Evolutionary conservation across 92 coral and sea anemone genomes (phyloP).

Genomic region (Pocillopora grandis): DNA sequence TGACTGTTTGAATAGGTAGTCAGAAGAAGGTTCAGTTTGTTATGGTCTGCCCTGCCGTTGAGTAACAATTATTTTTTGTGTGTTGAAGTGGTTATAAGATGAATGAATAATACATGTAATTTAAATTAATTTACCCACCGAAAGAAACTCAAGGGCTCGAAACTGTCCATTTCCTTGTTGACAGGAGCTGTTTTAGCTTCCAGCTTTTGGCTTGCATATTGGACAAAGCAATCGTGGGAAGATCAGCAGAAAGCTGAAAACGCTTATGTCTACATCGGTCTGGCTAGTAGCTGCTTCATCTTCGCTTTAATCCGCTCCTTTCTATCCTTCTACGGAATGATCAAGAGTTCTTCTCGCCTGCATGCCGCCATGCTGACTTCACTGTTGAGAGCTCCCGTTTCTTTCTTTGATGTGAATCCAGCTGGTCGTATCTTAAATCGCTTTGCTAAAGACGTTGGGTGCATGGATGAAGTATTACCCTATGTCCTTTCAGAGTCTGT

Average conservation of each 20-base stretch:
- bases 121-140: too few relatives aligned
- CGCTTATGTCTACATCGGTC: neutral
- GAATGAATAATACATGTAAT: too few relatives aligned
- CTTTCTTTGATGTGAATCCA: conserved; percentile 21
- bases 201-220: conserved; percentile 39
- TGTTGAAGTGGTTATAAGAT: too few relatives aligned
- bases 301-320: neutral
- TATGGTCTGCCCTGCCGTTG: too few relatives aligned
- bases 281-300: neutral
- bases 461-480: conserved; percentile 25
- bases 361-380: conserved; percentile 11
- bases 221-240: conserved; percentile 22
- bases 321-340: neutral
- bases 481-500: neutral
- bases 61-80: too few relatives aligned
- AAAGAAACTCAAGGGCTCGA: neutral
- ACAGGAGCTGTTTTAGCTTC: conserved; percentile 24
- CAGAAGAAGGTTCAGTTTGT: too few relatives aligned
- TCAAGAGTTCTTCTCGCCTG: conserved; percentile 1
- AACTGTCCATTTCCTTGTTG: neutral
- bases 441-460: conserved; percentile 12
- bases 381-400: conserved; percentile 3
- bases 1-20: too few relatives aligned
- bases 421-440: conserved; percentile 25
- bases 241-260: conserved; percentile 26